These are phyloP conservation scores for Ascaphus truei DNA, from an alignment of 2,113 vertebrate genomes.

Conservation along the genomic window DNA sequence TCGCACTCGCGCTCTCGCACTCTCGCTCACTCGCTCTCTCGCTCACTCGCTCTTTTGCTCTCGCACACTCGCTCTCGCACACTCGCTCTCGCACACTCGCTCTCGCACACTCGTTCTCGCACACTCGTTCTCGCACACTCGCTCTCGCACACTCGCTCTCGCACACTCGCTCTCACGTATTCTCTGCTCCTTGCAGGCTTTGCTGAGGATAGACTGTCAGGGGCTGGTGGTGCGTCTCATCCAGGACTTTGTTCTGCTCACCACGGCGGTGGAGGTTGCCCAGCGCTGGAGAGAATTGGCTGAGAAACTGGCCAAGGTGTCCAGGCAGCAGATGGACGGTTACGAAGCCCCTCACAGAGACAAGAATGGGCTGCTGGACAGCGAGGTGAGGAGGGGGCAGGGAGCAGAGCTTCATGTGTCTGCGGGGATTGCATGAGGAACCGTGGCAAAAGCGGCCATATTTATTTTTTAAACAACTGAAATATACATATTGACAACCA, in stretches of 20 bases:
- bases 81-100: no score
- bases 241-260: slow-evolving; percentile 94
- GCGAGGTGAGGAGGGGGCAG: slow-evolving; percentile 65
- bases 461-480: no score
- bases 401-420: background rate
- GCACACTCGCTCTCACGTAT: no score
- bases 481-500: no score
- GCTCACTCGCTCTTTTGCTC: no score
- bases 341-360: slow-evolving; percentile 92
- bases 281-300: slow-evolving; percentile 93
- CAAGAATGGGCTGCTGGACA: slow-evolving; percentile 80
- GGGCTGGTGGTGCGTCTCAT: slow-evolving; percentile 87
- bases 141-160: no score
- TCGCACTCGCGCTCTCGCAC: no score
- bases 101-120: no score
- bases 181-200: slow-evolving; percentile 70
- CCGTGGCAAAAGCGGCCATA: no score
- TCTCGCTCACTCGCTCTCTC: no score
- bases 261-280: slow-evolving; percentile 89
- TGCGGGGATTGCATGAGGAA: background rate
- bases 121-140: no score
- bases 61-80: no score
- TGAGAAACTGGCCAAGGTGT: slow-evolving; percentile 85
- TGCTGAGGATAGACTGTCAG: slow-evolving; percentile 95
- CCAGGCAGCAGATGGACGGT: slow-evolving; percentile 91